Conservation (phyloP, 2,113 vertebrate genomes). For the Melanerpes aurifrons region DNA sequence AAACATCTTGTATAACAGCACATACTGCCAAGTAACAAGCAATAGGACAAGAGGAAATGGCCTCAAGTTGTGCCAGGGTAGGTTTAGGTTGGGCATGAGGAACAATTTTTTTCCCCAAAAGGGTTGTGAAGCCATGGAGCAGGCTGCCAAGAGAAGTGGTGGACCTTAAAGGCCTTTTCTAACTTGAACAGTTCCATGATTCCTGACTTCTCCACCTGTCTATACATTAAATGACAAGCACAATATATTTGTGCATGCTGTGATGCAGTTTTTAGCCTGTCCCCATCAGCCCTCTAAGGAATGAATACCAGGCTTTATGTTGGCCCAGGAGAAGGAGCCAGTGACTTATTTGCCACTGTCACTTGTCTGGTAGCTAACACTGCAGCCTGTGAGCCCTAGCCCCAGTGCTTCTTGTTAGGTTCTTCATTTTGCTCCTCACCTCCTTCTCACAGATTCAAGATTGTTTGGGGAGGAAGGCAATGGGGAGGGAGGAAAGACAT, state of each 20-base stretch:
- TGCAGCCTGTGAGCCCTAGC: neutral
- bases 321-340: neutral
- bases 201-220: neutral
- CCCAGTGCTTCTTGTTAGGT: neutral
- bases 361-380: neutral
- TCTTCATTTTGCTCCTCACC: neutral
- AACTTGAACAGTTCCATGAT: too few relatives aligned
- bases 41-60: too few relatives aligned
- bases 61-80: too few relatives aligned
- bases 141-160: too few relatives aligned
- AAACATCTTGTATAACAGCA: neutral
- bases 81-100: too few relatives aligned
- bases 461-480: neutral
- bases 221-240: neutral
- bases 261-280: neutral
- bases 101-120: too few relatives aligned
- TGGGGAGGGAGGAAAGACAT: neutral
- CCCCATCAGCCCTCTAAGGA: neutral
- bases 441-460: neutral
- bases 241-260: neutral
- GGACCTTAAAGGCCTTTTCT: too few relatives aligned
- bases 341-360: neutral
- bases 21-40: neutral
- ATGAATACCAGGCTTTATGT: neutral
- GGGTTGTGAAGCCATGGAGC: too few relatives aligned